Evolutionary conservation across 2,888 invertebrate genomes (phyloP).

Genomic region (Patella caerulea): DNA sequence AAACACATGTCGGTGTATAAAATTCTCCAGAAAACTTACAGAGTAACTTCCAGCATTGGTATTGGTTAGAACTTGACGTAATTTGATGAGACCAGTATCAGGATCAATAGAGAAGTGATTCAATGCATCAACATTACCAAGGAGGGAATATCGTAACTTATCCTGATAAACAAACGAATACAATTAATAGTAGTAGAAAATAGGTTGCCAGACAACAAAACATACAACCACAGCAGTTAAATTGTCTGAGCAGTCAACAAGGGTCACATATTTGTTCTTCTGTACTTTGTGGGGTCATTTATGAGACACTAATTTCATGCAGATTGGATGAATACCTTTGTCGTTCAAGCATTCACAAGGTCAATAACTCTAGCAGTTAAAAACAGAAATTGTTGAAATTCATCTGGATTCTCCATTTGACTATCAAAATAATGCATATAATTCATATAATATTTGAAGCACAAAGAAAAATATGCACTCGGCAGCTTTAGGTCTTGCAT

Average conservation of each 20-base stretch:
- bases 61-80: constrained; percentile 40
- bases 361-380: too few species aligned
- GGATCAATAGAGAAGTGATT: constrained; percentile 15
- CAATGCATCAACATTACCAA: neutral
- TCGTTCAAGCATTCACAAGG: too few species aligned
- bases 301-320: neutral
- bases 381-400: too few species aligned
- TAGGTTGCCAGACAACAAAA: too few species aligned
- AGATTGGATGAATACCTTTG: too few species aligned
- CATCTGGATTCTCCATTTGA: too few species aligned
- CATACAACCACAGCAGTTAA: too few species aligned
- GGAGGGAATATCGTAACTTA: constrained; percentile 47
- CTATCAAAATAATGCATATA: too few species aligned
- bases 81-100: constrained; percentile 52
- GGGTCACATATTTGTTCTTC: neutral
- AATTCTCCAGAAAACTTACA: constrained; percentile 31
- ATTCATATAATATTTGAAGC: too few species aligned
- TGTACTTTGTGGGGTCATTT: neutral
- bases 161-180: constrained; percentile 43
- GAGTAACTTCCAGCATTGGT: constrained; percentile 36
- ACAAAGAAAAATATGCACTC: too few species aligned
- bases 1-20: too few species aligned
- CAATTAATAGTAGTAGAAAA: neutral
- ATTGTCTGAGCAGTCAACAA: neutral
- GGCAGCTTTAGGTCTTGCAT: too few species aligned